Evolutionary conservation across 2,797 vertebrate species (phyloP), one percentile per base, ranked within the genome.

Genomic region (Cottoperca gobio): DNA sequence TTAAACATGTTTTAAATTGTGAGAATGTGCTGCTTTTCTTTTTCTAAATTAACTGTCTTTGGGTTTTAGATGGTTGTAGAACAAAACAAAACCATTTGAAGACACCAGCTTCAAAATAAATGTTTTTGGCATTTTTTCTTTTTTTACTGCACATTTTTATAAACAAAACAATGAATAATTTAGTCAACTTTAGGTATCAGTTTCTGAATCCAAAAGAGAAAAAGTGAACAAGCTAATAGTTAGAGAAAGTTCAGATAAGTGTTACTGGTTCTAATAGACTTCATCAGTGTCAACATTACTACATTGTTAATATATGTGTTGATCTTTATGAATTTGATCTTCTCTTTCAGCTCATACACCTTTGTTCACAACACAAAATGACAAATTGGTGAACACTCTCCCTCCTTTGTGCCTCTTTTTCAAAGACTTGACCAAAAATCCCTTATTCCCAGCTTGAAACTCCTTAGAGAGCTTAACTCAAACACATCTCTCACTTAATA

Each of bases 381-480:
- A 73, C 39, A 66, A 59, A 62, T 50, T 16, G 26, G 8, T 57
- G 31, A 52, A 40, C 52, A 28, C 42, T 10, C 35, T 81, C 21
- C 11, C 39, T 73, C 68, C 50, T 70, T 86, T 63, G 81, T 72
- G 31, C 23, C 21, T 73, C 33, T 60, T 49, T 79, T 50, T 55
- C 4, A 39, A 69, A 19, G 23, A 40, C 43, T 21, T 33, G 33
- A 55, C 33, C 37, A 14, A 33, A 59, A 64, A 62, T 37, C 46
- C 48, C 48, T 66, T 49, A 55, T 7, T 79, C 78, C 76, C 84
- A 58, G 23, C 39, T 23, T 83, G 63, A 76, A 61, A 80, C 77
- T 83, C 82, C 79, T 76, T 58, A 60, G 76, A 82, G 79, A 67
- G 46, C 50, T 79, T 6, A 14, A 65, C 65, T 78, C 73, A 63